Evolutionary conservation across 2,888 invertebrate genomes (phyloP), one percentile per base, ranked within the genome.

Genomic region (Dexiosoma caninum): DNA sequence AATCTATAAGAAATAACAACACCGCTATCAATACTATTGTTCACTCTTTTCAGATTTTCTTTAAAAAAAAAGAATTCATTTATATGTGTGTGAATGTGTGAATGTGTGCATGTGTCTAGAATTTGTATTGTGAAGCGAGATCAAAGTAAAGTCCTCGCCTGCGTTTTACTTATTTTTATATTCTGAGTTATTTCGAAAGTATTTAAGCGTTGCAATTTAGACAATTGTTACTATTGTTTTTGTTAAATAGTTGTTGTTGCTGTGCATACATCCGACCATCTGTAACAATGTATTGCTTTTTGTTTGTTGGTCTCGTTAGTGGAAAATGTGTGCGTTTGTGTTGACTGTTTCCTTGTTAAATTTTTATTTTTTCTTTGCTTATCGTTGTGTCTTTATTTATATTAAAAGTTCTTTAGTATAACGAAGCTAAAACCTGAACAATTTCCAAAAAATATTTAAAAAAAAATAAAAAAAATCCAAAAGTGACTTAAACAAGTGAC

Each of bases 131-230:
- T 44, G 46, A 32, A 49, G 14, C 21, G 7, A 8, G 35, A 6
- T 5, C 40, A 27, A 40, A 10, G 53, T 35, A 37, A 44, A 21
- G 66, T 42, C 16, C 21, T 64, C 9, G 46, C 16, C 9, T 14
- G 37, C 46, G 57, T 49, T 51, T 51, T 46, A 10, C 40, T 14
- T 23, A 1, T 67, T 53, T 55, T 66, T 78, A 64, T 75, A 57
- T 71, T 64, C 6, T 76, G 64, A 72, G 82, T 83, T 83, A 84
- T 84, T 85, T 85, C 79, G 83, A 82, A 85, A 85, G 85, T 84
- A 83, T 84, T 86, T 86, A 85, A 85, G 84, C 85, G 85, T 85
- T 82, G 85, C 85, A 85, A 85, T 86, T 85, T 84, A 81, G 82
- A 84, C 77, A 79, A 79, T 75, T 79, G 79, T 79, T 75, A n/a